Evolutionary conservation across 2,888 invertebrate species (phyloP), one percentile per base, ranked within the genome.

Genomic region (Argyresthia goedartella): DNA sequence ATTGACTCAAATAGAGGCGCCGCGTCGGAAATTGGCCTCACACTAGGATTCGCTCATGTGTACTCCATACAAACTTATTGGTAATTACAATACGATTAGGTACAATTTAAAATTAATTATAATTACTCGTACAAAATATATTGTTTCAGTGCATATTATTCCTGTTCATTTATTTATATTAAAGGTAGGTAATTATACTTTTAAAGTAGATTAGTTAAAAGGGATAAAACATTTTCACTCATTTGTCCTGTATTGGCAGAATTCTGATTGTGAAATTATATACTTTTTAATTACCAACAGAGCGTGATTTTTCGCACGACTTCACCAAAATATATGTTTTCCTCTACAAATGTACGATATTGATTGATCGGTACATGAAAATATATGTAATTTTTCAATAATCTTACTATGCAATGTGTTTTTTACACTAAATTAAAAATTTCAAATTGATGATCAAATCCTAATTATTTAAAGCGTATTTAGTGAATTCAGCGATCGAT

Each of bases 71-170:
- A 75, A 79, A 78, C 75, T 73, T 77, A 77, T 71, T 59, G 44
- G 57, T 71, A 70, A 63, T 53, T 63, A 44, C 67, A 70, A 64
- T 72, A 66, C 61, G 66, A 68, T 66, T 67, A 70, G 65, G 69
- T 73, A 66, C 64, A 67, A 66, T 58, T 65, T 73, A 71, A 75
- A 77, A 75, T 73, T 75, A 78, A 73, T 60, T 77, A 73, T 69
- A 72, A 72, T 75, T 74, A 76, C 59, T 66, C 64, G 73, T 78
- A 78, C 66, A 78, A 78, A 77, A 77, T 75, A 77, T 76, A 75
- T 69, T 67, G 66, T 67, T 63, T 73, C 70, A 73, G 73, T 76
- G 76, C 71, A 73, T 60, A 67, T 65, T 69, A 50, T 44, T 50
- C 44, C 42, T 41, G 49, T 41, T 42, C 1, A 49, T 49, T 49